Conservation (phyloP, 2,797 vertebrate genomes). For the Loris lydekkerianus region DNA sequence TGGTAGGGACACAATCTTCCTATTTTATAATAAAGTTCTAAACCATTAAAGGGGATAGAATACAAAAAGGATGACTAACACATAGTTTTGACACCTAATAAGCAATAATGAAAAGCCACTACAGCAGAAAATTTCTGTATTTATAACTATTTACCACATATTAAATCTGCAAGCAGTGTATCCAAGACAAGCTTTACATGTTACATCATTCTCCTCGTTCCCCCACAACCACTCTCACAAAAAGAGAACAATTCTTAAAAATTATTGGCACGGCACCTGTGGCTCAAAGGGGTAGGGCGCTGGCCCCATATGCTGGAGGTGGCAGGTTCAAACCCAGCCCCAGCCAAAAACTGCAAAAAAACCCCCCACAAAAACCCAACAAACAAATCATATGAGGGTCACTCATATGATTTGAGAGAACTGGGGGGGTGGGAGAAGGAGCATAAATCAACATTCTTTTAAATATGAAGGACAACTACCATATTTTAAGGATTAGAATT, state of each 20-base stretch:
- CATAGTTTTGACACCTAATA: neutral
- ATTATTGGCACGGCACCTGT: too few relatives aligned
- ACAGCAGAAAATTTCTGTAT: neutral
- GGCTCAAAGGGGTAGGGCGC: too few relatives aligned
- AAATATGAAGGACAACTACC: neutral
- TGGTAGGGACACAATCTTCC: neutral
- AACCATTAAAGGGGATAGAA: neutral
- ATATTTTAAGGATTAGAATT: constrained; percentile 44
- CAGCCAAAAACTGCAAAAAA: too few relatives aligned
- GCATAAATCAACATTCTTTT: constrained; percentile 28
- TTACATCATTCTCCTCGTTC: neutral
- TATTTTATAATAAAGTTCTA: neutral
- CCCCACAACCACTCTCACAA: neutral
- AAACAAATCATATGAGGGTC: neutral
- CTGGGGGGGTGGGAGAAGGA: too few relatives aligned
- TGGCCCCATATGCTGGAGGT: too few relatives aligned
- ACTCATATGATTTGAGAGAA: neutral
- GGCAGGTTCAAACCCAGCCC: too few relatives aligned
- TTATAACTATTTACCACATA: constrained; percentile 34
- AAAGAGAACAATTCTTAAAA: constrained; percentile 29
- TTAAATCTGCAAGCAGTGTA: neutral
- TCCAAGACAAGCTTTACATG: neutral
- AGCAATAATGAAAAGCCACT: neutral
- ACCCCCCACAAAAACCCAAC: too few relatives aligned
- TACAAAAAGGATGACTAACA: neutral